Percentiles rank a stretch among this genome's conserved stretches.
phyloP scores from a whole-genome alignment of 2,888 invertebrate species.

The Cryptus armator region DNA sequence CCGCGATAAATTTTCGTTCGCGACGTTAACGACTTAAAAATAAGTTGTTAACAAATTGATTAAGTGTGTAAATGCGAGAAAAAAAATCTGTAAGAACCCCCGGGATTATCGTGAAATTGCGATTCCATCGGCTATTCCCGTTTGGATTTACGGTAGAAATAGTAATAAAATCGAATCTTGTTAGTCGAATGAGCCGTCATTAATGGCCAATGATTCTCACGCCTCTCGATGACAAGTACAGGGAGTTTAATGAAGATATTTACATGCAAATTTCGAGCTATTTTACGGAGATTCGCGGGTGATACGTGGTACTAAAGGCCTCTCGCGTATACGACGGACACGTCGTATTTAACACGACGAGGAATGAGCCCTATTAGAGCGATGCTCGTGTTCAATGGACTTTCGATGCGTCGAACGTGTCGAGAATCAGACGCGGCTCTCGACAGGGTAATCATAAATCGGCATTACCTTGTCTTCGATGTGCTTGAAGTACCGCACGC shows the following conservation, averaged over 20 bases:
- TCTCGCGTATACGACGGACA: conserved; percentile 9
- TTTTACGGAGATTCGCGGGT: conserved; percentile 5
- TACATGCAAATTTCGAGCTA: conserved; percentile 59
- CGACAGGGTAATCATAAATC: conserved; percentile 54
- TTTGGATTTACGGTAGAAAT: background rate
- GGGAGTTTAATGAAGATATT: conserved; percentile 64
- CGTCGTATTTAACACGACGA: conserved; percentile 49
- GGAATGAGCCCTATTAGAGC: conserved; percentile 35
- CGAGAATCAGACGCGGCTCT: conserved; percentile 2
- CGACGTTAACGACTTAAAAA: conserved; percentile 17
- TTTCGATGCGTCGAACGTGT: conserved; percentile 54
- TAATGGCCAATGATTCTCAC: conserved; percentile 27
- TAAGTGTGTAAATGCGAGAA: background rate
- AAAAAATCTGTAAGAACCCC: background rate
- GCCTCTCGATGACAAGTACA: conserved; percentile 59
- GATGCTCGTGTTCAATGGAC: conserved; percentile 47
- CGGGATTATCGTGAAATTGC: background rate
- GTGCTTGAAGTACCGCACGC: background rate
- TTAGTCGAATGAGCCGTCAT: conserved; percentile 59
- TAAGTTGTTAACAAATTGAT: background rate
- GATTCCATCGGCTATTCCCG: conserved; percentile 31
- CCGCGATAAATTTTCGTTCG: conserved; percentile 18
- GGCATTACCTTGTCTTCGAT: conserved; percentile 21
- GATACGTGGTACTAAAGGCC: conserved; percentile 23
- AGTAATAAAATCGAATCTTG: conserved; percentile 50